Percentiles rank a stretch among this genome's conserved stretches.
These are phyloP conservation scores for Platyrinchus mystaceus DNA, from an alignment of 2,797 vertebrate species.

Conservation along the genomic window DNA sequence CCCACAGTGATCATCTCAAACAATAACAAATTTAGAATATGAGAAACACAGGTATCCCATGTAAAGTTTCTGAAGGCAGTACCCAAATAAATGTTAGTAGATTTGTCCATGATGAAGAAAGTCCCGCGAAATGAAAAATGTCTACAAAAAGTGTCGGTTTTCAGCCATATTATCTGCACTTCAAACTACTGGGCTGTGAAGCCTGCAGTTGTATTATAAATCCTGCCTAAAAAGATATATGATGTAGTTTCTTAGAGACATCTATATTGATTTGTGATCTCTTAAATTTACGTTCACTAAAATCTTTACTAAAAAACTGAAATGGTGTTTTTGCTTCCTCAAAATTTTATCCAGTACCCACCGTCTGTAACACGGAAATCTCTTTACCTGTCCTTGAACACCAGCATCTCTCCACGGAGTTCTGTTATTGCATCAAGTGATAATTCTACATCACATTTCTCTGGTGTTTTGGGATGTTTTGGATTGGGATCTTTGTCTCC, in stretches of 20 bases:
- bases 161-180: not conserved
- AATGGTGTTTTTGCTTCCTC: not conserved
- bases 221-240: not conserved
- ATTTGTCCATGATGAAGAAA: not conserved
- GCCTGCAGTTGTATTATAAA: not conserved
- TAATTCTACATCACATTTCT: constrained; percentile 87
- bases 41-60: not conserved
- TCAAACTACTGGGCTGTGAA: not conserved
- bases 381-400: constrained; percentile 94
- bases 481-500: constrained; percentile 79
- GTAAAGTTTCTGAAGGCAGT: not conserved
- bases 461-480: constrained; percentile 87
- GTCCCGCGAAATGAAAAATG: not conserved
- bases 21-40: not conserved
- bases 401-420: constrained; percentile 90
- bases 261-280: not conserved
- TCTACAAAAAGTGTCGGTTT: not conserved
- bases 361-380: too few species aligned
- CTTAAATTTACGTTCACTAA: not conserved
- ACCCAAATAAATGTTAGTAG: not conserved
- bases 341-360: not conserved
- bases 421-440: constrained; percentile 90
- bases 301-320: not conserved
- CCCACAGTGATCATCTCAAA: not conserved
- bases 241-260: not conserved